Evolutionary conservation across 2,113 vertebrate species (phyloP).

Genomic region (Triplophysa siluroides): DNA sequence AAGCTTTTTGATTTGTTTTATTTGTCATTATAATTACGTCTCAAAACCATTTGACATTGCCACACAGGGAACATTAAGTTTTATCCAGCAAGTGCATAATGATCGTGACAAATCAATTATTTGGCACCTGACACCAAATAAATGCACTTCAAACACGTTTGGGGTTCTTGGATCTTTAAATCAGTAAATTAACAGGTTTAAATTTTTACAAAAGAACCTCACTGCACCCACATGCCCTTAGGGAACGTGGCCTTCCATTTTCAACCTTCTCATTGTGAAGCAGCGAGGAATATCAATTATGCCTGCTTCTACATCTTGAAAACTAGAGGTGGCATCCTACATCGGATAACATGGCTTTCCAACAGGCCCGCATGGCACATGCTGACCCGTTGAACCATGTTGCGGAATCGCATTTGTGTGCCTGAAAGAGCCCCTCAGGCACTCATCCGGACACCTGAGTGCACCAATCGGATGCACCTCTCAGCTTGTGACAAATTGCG

Average conservation of each 20-base stretch:
- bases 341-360: slow-evolving; percentile 17
- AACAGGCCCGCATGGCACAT: slow-evolving; percentile 17
- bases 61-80: no score
- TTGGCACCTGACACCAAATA: background rate
- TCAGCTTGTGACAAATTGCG: slow-evolving; percentile 57
- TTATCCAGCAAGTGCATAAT: background rate
- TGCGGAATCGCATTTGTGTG: background rate
- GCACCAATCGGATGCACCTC: slow-evolving; percentile 42
- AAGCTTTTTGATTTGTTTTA: background rate
- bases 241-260: background rate
- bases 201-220: background rate
- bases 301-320: slow-evolving; percentile 1
- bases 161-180: background rate
- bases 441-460: slow-evolving; percentile 14
- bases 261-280: slow-evolving; percentile 1
- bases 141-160: background rate
- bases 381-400: slow-evolving; percentile 26
- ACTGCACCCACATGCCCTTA: background rate
- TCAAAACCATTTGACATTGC: background rate
- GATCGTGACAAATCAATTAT: background rate
- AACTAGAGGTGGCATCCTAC: slow-evolving; percentile 27
- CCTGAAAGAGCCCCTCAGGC: slow-evolving; percentile 14
- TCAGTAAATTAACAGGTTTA: background rate
- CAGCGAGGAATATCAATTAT: slow-evolving; percentile 28
- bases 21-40: background rate